These are phyloP conservation scores for Tachyglossus aculeatus DNA, from an alignment of 2,797 vertebrate genomes.

Conservation along the genomic window DNA sequence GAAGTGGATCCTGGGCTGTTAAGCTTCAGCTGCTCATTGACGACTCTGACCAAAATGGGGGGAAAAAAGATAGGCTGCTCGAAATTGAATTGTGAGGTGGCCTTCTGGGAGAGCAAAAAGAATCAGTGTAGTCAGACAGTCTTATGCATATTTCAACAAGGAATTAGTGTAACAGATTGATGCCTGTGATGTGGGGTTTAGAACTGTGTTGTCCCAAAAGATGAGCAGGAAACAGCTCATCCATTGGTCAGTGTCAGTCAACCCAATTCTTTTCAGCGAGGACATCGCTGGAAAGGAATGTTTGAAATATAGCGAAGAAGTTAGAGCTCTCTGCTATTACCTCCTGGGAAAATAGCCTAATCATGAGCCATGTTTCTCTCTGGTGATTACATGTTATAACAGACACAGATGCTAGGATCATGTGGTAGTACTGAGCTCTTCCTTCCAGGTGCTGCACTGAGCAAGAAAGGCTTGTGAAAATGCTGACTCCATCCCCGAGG, in stretches of 20 bases:
- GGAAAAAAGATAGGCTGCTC: background rate
- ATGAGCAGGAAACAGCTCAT: background rate
- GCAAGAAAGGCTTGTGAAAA: background rate
- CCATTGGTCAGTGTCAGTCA: background rate
- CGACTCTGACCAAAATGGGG: background rate
- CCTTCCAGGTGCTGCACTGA: background rate
- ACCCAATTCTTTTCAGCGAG: background rate
- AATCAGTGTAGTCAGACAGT: slow-evolving; percentile 18
- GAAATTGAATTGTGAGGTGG: background rate
- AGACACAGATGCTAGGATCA: background rate
- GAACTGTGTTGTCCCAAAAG: background rate
- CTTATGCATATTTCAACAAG: slow-evolving; percentile 31
- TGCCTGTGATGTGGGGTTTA: slow-evolving; percentile 3
- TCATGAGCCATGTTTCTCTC: background rate
- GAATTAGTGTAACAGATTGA: slow-evolving; percentile 21
- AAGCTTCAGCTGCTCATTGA: slow-evolving; percentile 5
- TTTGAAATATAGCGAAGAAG: background rate
- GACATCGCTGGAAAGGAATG: background rate
- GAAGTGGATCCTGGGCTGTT: background rate
- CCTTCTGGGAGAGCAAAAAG: slow-evolving; percentile 5
- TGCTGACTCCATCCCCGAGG: background rate
- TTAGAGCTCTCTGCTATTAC: no score
- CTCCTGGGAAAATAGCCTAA: background rate
- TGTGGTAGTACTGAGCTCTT: background rate
- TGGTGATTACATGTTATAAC: background rate